Evolutionary conservation across 2,888 invertebrate genomes (phyloP).

Genomic region (Cistogaster globosa): DNA sequence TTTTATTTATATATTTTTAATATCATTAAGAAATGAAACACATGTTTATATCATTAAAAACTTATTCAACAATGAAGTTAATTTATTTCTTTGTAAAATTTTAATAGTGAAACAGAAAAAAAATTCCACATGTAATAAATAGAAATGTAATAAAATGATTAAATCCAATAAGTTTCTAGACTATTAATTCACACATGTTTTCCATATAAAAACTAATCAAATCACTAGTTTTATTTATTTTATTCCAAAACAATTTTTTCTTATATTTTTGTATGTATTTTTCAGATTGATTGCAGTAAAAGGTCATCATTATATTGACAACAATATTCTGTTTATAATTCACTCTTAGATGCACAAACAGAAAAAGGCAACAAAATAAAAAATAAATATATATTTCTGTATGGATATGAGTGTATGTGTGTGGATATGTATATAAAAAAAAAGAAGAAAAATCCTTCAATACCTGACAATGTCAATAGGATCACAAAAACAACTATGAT

Average conservation of each 20-base stretch:
- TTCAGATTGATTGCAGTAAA: constrained; percentile 62
- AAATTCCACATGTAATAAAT: not conserved
- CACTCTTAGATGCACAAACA: not conserved
- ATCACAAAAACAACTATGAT: constrained; percentile 34
- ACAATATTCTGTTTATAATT: constrained; percentile 26
- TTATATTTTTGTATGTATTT: constrained; percentile 44
- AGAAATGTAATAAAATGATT: not conserved
- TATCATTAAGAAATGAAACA: too few relatives aligned
- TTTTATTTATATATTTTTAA: too few relatives aligned
- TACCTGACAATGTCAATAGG: constrained; percentile 66
- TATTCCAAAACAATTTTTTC: not conserved
- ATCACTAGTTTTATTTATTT: constrained; percentile 4
- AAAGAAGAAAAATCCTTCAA: constrained; percentile 52
- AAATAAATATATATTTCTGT: not conserved
- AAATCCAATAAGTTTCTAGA: not conserved
- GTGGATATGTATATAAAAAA: not conserved
- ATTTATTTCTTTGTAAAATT: too few relatives aligned
- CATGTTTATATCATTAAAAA: too few relatives aligned
- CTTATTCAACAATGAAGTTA: too few relatives aligned
- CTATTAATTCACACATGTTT: not conserved
- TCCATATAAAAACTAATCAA: constrained; percentile 5
- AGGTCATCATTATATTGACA: constrained; percentile 64
- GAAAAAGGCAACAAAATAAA: constrained; percentile 1
- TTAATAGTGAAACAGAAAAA: not conserved
- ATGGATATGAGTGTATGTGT: not conserved